Base-by-base conservation (phyloP, 2,888 invertebrate genomes). In the Neoscelio sp. region DNA sequence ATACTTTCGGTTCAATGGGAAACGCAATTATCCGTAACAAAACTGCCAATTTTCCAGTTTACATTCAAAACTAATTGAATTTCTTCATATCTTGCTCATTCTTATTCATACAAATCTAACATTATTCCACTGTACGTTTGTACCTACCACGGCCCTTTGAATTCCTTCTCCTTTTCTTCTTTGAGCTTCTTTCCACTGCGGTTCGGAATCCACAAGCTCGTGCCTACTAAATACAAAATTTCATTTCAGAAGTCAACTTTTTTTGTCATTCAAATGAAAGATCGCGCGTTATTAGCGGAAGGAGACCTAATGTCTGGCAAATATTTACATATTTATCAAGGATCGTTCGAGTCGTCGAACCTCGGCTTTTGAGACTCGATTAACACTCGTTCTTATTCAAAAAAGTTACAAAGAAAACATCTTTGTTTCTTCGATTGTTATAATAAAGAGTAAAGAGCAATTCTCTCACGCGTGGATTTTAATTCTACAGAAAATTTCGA, bases 131-230 rank as follows among this genome's bases (percentile, higher is more conserved):
- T 60, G 46, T 60, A 67, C 44, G 44, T 46, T 68, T 70, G 30
- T 82, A 87, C 88, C 86, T 80, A 89, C 90, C 68, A 90, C 88
- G 48, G 90, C 89, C 84, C 89, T 89, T 84, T 90, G 90, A 81
- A 90, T 89, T 54, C 89, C 91, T 78, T 92, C 92, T 38, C 94
- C 94, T 87, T 94, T 94, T 85, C 95, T 94, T 85, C 94, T 93
- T 89, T 97, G 94, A 42, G 96, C 96, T 91, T 97, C 96, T 83
- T 95, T 94, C 97, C 97, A 97, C 90, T 97, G 97, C 58, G 95
- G 94, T 84, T 96, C 96, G 4, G 97, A 97, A 88, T 97, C 97
- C 46, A 97, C 95, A 85, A 97, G 92, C 90, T 96, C 96, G 82
- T 91, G 91, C 81, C 92, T 91, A 82, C 52, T 87, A 64, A 70